phyloP scores from a whole-genome alignment of 2,888 invertebrate genomes.

The Tupiocoris notatus region DNA sequence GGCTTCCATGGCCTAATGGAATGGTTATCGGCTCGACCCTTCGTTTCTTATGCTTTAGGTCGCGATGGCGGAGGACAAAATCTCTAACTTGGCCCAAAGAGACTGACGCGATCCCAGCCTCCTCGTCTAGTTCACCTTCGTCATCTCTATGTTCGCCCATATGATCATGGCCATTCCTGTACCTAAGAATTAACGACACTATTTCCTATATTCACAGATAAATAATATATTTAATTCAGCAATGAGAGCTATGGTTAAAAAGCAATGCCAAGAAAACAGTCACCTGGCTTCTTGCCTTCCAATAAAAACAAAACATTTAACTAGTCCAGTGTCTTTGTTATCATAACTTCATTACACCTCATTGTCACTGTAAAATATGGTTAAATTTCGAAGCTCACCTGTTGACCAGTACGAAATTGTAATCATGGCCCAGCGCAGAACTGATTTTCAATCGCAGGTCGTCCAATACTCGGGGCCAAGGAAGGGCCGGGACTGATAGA shows the following conservation, averaged over 20 bases:
- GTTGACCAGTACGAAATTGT: slow-evolving; percentile 68
- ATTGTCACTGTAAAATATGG: too few relatives aligned
- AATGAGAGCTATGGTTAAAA: too few relatives aligned
- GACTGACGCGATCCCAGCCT: slow-evolving; percentile 66
- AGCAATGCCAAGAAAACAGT: too few relatives aligned
- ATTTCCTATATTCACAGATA: too few relatives aligned
- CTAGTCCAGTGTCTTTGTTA: too few relatives aligned
- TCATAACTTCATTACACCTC: too few relatives aligned
- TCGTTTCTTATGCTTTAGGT: slow-evolving; percentile 56
- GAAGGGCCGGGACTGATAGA: slow-evolving; percentile 62
- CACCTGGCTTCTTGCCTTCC: too few relatives aligned
- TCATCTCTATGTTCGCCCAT: slow-evolving; percentile 72
- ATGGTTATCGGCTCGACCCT: slow-evolving; percentile 59
- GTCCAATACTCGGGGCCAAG: slow-evolving; percentile 61
- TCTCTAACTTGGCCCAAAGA: slow-evolving; percentile 65
- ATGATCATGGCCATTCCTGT: slow-evolving; percentile 66
- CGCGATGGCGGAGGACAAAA: slow-evolving; percentile 65
- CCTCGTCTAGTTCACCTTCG: slow-evolving; percentile 64
- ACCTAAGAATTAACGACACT: too few relatives aligned
- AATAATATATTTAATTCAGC: too few relatives aligned
- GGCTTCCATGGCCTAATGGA: slow-evolving; percentile 64
- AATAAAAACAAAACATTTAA: too few relatives aligned
- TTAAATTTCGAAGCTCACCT: slow-evolving; percentile 63
- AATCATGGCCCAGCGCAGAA: slow-evolving; percentile 59
- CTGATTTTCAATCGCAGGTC: slow-evolving; percentile 59